Percentiles rank a stretch among this genome's conserved stretches.
Conservation (phyloP, 2,797 vertebrate species). For the Lacerta bilineata region DNA sequence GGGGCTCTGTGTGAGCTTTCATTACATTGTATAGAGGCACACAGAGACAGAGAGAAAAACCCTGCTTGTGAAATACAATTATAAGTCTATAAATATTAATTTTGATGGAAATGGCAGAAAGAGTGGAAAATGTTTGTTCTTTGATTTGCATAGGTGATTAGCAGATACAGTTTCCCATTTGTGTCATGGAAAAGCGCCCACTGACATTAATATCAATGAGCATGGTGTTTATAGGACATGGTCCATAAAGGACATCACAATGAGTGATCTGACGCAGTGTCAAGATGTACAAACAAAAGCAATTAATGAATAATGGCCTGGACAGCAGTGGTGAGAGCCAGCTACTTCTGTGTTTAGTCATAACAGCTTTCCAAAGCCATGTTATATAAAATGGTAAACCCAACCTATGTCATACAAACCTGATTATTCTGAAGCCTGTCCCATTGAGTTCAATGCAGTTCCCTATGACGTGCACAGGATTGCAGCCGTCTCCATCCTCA, state of each 20-base stretch:
- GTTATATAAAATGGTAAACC: background rate
- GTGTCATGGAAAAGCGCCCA: background rate
- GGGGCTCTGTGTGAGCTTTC: background rate
- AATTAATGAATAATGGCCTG: background rate
- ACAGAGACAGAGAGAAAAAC: background rate
- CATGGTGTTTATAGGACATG: background rate
- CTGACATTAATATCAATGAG: background rate
- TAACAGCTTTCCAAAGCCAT: background rate
- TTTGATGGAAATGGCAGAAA: slow-evolving; percentile 22
- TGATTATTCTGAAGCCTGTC: too few relatives aligned
- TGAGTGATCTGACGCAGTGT: background rate
- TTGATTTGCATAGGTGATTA: slow-evolving; percentile 12
- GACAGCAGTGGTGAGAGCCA: background rate
- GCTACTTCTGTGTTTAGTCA: background rate
- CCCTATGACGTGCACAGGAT: too few relatives aligned
- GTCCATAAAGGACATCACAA: background rate
- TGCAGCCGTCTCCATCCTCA: too few relatives aligned
- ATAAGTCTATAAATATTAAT: slow-evolving; percentile 30
- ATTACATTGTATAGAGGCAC: slow-evolving; percentile 5
- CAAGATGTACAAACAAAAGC: background rate
- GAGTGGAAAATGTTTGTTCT: background rate
- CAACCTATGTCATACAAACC: background rate
- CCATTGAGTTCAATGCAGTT: too few relatives aligned
- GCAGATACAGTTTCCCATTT: background rate
- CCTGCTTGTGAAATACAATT: slow-evolving; percentile 23